Conservation (phyloP, 1,140 invertebrate species). For the Coelopa frigida region DNA sequence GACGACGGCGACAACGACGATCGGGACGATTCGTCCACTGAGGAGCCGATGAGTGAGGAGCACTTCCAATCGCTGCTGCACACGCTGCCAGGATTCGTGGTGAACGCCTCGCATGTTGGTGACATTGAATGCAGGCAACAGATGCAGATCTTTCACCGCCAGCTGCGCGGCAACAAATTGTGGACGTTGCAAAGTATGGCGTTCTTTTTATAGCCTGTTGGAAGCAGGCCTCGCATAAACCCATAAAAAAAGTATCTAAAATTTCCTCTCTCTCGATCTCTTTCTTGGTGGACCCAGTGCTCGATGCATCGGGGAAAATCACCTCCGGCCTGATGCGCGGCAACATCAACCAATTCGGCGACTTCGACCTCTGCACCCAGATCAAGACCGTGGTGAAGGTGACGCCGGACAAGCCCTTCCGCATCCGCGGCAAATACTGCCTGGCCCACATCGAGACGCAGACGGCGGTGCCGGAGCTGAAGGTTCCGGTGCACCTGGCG, state of each 20-base stretch:
- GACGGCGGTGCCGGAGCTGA: slow-evolving; percentile 49
- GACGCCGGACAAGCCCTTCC: slow-evolving; percentile 47
- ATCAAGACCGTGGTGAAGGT: slow-evolving; percentile 51
- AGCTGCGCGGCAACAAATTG: slow-evolving; percentile 57
- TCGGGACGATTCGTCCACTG: slow-evolving; percentile 9
- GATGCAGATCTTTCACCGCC: slow-evolving; percentile 57
- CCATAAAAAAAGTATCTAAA: slow-evolving; percentile 2
- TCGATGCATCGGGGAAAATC: slow-evolving; percentile 63
- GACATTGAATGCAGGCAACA: slow-evolving; percentile 58
- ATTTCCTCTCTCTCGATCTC: neutral
- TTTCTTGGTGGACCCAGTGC: slow-evolving; percentile 41
- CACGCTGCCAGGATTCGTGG: slow-evolving; percentile 57
- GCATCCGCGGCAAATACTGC: slow-evolving; percentile 61
- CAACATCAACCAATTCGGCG: slow-evolving; percentile 62
- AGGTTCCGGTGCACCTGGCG: slow-evolving; percentile 52
- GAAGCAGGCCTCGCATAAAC: neutral
- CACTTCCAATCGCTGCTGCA: slow-evolving; percentile 51
- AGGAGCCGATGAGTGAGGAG: slow-evolving; percentile 31
- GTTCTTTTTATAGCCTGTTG: neutral
- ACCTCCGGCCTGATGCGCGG: slow-evolving; percentile 59
- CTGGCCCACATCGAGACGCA: slow-evolving; percentile 56
- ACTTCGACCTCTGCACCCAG: slow-evolving; percentile 61
- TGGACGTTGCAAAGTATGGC: slow-evolving; percentile 62
- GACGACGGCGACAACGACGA: slow-evolving; percentile 1
- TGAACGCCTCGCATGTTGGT: slow-evolving; percentile 56